These are phyloP conservation scores for Saguinus midas DNA, from an alignment of 2,113 vertebrate species.

Conservation along the genomic window DNA sequence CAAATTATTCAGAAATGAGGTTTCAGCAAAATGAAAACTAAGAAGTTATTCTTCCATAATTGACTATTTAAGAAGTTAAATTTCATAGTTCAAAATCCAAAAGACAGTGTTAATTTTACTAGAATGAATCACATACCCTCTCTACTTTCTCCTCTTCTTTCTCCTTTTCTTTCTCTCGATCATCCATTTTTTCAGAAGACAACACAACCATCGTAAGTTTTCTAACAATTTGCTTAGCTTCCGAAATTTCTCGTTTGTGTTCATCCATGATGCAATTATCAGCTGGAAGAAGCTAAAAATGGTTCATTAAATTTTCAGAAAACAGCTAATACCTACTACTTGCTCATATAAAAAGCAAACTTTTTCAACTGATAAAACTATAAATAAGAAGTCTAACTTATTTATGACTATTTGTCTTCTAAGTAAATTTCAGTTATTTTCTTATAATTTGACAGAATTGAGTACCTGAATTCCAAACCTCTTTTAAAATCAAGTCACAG, in stretches of 20 bases:
- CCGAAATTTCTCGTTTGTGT: constrained; percentile 93
- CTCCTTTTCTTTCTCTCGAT: constrained; percentile 93
- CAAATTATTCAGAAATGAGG: constrained; percentile 33
- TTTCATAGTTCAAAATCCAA: constrained; percentile 43
- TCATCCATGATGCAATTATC: constrained; percentile 95
- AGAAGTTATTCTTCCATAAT: constrained; percentile 11
- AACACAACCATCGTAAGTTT: constrained; percentile 97
- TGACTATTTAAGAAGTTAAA: constrained; percentile 30
- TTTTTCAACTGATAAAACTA: constrained; percentile 16
- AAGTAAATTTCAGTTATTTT: constrained; percentile 19
- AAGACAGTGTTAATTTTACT: constrained; percentile 43
- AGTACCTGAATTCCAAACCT: constrained; percentile 27
- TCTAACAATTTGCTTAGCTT: constrained; percentile 97
- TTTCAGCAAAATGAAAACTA: constrained; percentile 52
- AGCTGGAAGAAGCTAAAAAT: constrained; percentile 91
- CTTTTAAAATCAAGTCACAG: constrained; percentile 41
- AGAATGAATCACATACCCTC: constrained; percentile 81
- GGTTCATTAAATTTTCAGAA: constrained; percentile 60
- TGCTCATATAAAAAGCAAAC: constrained; percentile 51
- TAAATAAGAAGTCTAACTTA: constrained; percentile 33
- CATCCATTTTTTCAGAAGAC: constrained; percentile 93
- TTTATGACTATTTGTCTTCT: constrained; percentile 9
- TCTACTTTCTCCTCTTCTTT: constrained; percentile 92
- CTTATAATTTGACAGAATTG: background rate
- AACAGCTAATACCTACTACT: constrained; percentile 48